A percentile compares a stretch with the other conserved stretches of the same genome.
Conservation (phyloP, 2,113 vertebrate species). For the Ammodytes marinus region DNA sequence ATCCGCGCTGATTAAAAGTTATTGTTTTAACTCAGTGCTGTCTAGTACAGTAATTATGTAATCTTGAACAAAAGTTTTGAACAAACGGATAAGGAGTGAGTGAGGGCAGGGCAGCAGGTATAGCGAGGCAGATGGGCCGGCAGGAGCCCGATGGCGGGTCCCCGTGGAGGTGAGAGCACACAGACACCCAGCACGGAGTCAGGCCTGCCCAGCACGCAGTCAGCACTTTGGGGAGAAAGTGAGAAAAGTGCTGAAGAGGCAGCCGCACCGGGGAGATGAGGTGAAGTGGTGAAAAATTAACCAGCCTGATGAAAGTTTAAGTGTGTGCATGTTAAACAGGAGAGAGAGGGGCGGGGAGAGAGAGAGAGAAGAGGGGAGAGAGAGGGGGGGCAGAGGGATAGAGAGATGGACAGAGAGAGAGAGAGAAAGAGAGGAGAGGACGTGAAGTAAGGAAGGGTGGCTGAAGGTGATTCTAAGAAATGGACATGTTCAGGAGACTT, state of each 20-base stretch:
- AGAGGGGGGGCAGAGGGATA: not conserved
- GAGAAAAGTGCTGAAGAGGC: slow-evolving; percentile 71
- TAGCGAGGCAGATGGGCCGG: slow-evolving; percentile 52
- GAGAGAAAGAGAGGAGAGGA: too few relatives aligned
- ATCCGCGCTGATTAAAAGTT: too few relatives aligned
- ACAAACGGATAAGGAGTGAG: not conserved
- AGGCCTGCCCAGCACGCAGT: slow-evolving; percentile 17
- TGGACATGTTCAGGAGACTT: not conserved
- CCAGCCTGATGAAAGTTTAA: slow-evolving; percentile 76
- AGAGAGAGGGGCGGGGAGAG: not conserved
- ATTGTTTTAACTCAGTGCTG: too few relatives aligned
- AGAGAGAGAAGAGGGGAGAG: slow-evolving; percentile 17
- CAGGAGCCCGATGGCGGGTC: slow-evolving; percentile 41
- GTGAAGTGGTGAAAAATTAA: slow-evolving; percentile 77
- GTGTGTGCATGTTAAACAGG: slow-evolving; percentile 75
- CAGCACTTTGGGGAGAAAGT: slow-evolving; percentile 69
- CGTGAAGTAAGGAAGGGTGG: slow-evolving; percentile 1
- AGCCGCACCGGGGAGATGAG: slow-evolving; percentile 42
- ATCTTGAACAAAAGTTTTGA: too few relatives aligned
- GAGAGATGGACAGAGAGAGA: not conserved
- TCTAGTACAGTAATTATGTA: too few relatives aligned
- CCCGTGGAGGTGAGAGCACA: slow-evolving; percentile 45
- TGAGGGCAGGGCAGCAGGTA: slow-evolving; percentile 35
- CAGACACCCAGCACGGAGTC: slow-evolving; percentile 46
- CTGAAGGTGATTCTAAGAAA: slow-evolving; percentile 27